phyloP scores from a whole-genome alignment of 2,888 invertebrate species.

The Nemapogon koenigi region DNA sequence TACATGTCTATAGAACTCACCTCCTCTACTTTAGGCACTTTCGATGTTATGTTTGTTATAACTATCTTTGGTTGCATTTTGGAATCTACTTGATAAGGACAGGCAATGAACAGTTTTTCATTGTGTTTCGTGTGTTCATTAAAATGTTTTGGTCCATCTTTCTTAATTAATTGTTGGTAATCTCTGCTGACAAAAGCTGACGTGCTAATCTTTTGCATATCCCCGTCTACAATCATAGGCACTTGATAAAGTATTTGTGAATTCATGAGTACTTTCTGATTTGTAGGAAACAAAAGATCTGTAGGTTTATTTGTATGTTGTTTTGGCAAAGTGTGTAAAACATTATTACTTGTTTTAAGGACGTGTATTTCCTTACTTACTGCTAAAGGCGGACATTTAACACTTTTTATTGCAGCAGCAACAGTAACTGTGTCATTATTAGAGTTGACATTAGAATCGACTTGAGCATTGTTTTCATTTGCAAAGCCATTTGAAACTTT shows the following conservation, averaged over 20 bases:
- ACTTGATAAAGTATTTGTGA: slow-evolving; percentile 51
- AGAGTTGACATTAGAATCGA: no score
- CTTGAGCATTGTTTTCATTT: slow-evolving; percentile 33
- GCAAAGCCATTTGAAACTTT: slow-evolving; percentile 25
- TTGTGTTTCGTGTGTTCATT: slow-evolving; percentile 30
- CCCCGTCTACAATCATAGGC: slow-evolving; percentile 38
- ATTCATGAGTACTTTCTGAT: slow-evolving; percentile 41
- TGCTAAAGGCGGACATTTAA: slow-evolving; percentile 10
- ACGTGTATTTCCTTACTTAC: slow-evolving; percentile 36
- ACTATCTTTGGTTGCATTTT: slow-evolving; percentile 46
- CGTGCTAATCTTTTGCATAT: slow-evolving; percentile 20
- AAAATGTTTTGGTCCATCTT: slow-evolving; percentile 28
- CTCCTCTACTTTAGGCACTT: slow-evolving; percentile 32
- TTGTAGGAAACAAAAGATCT: slow-evolving; percentile 36
- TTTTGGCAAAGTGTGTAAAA: slow-evolving; percentile 31
- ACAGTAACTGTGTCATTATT: not conserved
- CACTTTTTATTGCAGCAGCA: slow-evolving; percentile 2
- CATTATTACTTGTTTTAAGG: slow-evolving; percentile 36
- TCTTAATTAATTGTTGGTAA: slow-evolving; percentile 26
- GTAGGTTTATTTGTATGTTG: slow-evolving; percentile 28
- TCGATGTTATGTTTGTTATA: slow-evolving; percentile 37
- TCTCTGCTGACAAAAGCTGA: slow-evolving; percentile 26
- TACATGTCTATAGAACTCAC: slow-evolving; percentile 58
- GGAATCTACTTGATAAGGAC: slow-evolving; percentile 34
- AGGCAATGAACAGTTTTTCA: slow-evolving; percentile 43